Conservation (phyloP, 1,140 invertebrate species). For the Dermatophagoides farinae region DNA sequence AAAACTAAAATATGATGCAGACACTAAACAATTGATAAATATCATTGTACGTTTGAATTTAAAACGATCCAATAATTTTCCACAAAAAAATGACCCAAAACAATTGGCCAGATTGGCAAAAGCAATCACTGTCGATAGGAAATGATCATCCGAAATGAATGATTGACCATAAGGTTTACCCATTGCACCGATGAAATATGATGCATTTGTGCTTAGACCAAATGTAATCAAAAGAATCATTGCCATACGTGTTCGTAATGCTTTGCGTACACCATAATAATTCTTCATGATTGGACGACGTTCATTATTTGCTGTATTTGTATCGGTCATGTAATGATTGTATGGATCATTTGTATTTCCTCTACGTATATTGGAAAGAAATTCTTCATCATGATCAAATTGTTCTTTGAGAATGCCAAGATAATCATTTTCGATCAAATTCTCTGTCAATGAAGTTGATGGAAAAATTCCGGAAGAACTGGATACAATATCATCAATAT, state of each 20-base stretch:
- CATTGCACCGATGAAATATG: conserved; percentile 10
- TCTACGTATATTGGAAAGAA: not conserved
- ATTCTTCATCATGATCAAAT: conserved; percentile 6
- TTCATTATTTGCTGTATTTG: not conserved
- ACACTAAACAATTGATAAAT: not conserved
- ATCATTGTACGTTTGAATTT: conserved; percentile 8
- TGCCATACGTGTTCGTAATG: conserved; percentile 4
- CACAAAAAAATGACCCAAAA: conserved; percentile 9
- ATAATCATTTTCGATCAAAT: not conserved
- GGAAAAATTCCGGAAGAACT: not conserved
- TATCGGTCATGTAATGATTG: not conserved
- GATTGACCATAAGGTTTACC: conserved; percentile 10
- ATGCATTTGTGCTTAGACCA: conserved; percentile 12
- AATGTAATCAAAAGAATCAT: conserved; percentile 15
- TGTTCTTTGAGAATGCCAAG: conserved; percentile 1
- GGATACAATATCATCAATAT: not conserved
- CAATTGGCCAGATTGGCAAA: conserved; percentile 8
- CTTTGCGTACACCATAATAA: conserved; percentile 8
- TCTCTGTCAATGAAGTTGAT: not conserved
- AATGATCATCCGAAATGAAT: conserved; percentile 12
- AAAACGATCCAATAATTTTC: conserved; percentile 2
- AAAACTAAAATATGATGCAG: not conserved
- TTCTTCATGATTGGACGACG: not conserved
- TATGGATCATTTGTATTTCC: no score
- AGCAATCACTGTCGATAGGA: conserved; percentile 2